phyloP scores from a whole-genome alignment of 2,113 vertebrate genomes.

The Planiliza haematocheilus region DNA sequence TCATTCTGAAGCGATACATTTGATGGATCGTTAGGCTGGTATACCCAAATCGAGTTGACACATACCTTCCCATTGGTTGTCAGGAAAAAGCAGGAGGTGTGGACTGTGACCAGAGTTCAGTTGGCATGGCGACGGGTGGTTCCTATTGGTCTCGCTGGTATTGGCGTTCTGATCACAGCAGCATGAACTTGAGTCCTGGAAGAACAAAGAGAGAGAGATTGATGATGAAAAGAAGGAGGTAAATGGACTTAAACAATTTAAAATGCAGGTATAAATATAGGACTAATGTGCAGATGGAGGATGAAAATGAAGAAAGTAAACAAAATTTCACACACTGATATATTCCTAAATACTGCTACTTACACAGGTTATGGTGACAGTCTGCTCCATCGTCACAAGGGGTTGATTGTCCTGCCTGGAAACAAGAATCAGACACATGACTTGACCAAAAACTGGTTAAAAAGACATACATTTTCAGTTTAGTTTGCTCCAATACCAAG shows the following conservation, averaged over 20 bases:
- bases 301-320: neutral
- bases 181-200: constrained; percentile 60
- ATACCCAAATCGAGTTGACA: neutral
- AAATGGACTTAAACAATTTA: neutral
- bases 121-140: constrained; percentile 65
- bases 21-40: neutral
- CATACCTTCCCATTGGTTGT: constrained; percentile 83
- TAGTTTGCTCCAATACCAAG: too few relatives aligned
- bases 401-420: constrained; percentile 78
- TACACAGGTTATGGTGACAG: constrained; percentile 74
- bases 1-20: neutral
- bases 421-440: constrained; percentile 16
- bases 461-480: neutral
- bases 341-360: constrained; percentile 43
- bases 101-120: constrained; percentile 55
- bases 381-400: constrained; percentile 75
- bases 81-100: constrained; percentile 75
- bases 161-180: constrained; percentile 83
- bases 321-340: neutral
- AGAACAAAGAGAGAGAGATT: neutral
- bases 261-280: neutral
- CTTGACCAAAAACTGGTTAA: neutral
- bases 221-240: neutral
- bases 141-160: constrained; percentile 71
- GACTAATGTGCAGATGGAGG: neutral